phyloP scores from a whole-genome alignment of 2,797 vertebrate species.

The Lithobates pipiens region DNA sequence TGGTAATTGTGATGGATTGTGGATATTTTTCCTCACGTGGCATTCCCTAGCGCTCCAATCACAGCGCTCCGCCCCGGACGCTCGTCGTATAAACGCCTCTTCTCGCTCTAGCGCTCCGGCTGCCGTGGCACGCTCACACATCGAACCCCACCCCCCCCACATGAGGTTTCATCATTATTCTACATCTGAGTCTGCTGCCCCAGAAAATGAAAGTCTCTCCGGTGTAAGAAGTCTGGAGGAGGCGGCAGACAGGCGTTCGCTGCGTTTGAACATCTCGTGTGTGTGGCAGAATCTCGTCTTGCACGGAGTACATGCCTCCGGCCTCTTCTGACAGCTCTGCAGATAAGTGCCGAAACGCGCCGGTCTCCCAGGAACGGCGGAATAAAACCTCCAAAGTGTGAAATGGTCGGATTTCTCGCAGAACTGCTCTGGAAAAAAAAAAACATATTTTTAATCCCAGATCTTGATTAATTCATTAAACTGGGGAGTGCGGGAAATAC shows the following conservation, averaged over 20 bases:
- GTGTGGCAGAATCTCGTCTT: neutral
- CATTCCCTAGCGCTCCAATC: too few species aligned
- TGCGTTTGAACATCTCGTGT: conserved; percentile 4
- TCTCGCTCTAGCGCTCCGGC: too few species aligned
- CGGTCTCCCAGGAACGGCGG: conserved; percentile 13
- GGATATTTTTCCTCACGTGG: too few species aligned
- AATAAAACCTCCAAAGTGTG: neutral
- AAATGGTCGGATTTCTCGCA: conserved; percentile 35
- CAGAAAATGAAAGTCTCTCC: too few species aligned
- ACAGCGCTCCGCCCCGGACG: too few species aligned
- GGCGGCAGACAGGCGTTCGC: neutral
- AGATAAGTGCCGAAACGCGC: conserved; percentile 22
- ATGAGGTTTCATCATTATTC: too few species aligned
- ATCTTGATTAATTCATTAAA: conserved; percentile 56
- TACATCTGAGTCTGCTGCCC: too few species aligned
- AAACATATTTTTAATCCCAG: conserved; percentile 21
- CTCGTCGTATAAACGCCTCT: too few species aligned
- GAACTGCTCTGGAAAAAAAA: conserved; percentile 13
- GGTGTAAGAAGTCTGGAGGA: too few species aligned
- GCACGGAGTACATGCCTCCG: conserved; percentile 43
- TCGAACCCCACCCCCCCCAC: too few species aligned
- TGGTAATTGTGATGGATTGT: too few species aligned
- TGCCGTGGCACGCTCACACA: too few species aligned
- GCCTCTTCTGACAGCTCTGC: conserved; percentile 48
- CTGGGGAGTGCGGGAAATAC: conserved; percentile 41